phyloP scores from a whole-genome alignment of 2,113 vertebrate species.

The Engraulis encrasicolus region DNA sequence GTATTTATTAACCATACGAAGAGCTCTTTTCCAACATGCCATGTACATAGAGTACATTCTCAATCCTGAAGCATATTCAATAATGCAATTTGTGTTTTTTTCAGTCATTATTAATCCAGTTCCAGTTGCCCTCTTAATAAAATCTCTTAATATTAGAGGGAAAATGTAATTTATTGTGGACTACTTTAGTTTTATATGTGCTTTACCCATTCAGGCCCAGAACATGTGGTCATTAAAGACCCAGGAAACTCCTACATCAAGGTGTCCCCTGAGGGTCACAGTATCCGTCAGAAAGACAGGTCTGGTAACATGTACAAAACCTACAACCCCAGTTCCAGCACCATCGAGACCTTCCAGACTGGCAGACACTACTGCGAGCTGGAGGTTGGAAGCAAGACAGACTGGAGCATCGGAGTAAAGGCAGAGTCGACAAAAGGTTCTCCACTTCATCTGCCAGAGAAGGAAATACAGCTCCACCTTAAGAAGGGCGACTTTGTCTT shows the following conservation, averaged over 20 bases:
- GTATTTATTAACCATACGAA: no score
- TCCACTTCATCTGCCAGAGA: not conserved
- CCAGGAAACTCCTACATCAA: slow-evolving; percentile 39
- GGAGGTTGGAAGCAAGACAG: slow-evolving; percentile 47
- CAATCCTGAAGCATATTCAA: no score
- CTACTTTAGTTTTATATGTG: no score
- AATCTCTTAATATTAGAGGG: no score
- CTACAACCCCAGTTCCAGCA: slow-evolving; percentile 23
- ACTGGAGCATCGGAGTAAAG: slow-evolving; percentile 54
- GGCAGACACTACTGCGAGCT: slow-evolving; percentile 61
- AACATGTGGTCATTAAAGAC: slow-evolving; percentile 22
- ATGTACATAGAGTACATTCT: no score
- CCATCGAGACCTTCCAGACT: slow-evolving; percentile 31
- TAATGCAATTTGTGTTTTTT: no score
- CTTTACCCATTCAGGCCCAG: slow-evolving; percentile 18
- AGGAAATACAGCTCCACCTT: slow-evolving; percentile 9
- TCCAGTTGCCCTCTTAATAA: no score
- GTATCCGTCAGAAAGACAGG: slow-evolving; percentile 22
- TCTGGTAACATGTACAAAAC: not conserved
- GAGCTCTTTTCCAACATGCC: no score
- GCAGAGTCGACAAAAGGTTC: not conserved
- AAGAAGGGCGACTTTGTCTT: not conserved
- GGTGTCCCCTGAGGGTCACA: slow-evolving; percentile 35
- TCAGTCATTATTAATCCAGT: no score
- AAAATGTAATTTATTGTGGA: no score